Evolutionary conservation across 1,140 invertebrate genomes (phyloP).

Genomic region (Drosophila kepulauana): DNA sequence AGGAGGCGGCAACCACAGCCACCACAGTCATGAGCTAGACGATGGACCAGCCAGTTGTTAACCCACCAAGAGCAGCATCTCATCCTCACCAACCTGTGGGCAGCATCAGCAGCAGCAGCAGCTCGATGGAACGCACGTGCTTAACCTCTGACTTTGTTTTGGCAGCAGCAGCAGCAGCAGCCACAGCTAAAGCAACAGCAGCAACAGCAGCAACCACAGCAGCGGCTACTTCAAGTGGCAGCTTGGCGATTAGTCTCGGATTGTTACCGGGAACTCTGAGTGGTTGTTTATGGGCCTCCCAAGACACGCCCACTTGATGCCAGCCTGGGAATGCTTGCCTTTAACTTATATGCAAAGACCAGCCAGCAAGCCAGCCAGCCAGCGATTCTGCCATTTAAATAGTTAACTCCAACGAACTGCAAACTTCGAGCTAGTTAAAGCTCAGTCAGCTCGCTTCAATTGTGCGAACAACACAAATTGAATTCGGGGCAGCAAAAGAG

Average conservation of each 20-base stretch:
- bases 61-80: background rate
- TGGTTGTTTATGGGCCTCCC: constrained; percentile 75
- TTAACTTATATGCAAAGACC: constrained; percentile 27
- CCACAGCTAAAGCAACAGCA: constrained; percentile 9
- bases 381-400: constrained; percentile 14
- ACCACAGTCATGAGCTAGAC: constrained; percentile 23
- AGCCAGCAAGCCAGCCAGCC: background rate
- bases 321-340: constrained; percentile 29
- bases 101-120: background rate
- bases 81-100: constrained; percentile 48
- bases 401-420: background rate
- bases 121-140: constrained; percentile 71
- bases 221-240: constrained; percentile 66
- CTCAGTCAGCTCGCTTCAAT: background rate
- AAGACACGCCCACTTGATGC: constrained; percentile 68
- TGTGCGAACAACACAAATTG: background rate
- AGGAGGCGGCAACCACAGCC: constrained; percentile 46
- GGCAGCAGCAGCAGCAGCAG: constrained; percentile 42
- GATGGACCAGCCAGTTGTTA: constrained; percentile 12
- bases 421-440: background rate
- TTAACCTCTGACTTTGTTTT: constrained; percentile 82
- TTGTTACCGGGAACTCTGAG: constrained; percentile 74
- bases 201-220: constrained; percentile 12
- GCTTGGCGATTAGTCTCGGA: constrained; percentile 75
- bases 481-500: constrained; percentile 4